Evolutionary conservation across 1,140 invertebrate species (phyloP).

Genomic region (Hyphantria cunea): DNA sequence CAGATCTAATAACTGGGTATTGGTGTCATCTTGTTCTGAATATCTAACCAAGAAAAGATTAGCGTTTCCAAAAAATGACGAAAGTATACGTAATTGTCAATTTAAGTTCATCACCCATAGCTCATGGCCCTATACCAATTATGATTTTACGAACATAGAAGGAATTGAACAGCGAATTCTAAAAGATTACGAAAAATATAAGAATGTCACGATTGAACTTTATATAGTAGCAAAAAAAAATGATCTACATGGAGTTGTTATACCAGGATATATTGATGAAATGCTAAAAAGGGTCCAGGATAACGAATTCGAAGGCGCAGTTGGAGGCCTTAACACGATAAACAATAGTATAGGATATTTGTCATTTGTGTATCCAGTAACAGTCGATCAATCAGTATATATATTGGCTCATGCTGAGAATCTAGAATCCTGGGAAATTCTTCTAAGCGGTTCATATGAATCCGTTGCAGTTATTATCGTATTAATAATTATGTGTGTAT

Average conservation of each 20-base stretch:
- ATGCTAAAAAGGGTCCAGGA: constrained; percentile 1
- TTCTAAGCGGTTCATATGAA: background rate
- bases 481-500: constrained; percentile 2
- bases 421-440: constrained; percentile 24
- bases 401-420: constrained; percentile 23
- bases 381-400: constrained; percentile 22
- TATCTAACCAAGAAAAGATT: background rate
- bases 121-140: constrained; percentile 12
- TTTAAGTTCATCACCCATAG: constrained; percentile 11
- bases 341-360: background rate
- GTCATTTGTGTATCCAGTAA: constrained; percentile 31
- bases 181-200: constrained; percentile 18
- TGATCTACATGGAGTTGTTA: constrained; percentile 1
- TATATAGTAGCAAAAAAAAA: background rate
- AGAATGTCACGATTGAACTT: constrained; percentile 12
- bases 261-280: background rate
- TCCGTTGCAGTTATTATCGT: background rate
- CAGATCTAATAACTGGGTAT: background rate
- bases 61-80: constrained; percentile 2
- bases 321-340: constrained; percentile 29
- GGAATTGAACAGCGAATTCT: constrained; percentile 16
- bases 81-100: constrained; percentile 24
- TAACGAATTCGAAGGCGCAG: constrained; percentile 31
- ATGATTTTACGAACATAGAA: background rate
- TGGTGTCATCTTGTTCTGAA: constrained; percentile 3